phyloP scores from a whole-genome alignment of 2,888 invertebrate genomes.

The Theretra japonica region DNA sequence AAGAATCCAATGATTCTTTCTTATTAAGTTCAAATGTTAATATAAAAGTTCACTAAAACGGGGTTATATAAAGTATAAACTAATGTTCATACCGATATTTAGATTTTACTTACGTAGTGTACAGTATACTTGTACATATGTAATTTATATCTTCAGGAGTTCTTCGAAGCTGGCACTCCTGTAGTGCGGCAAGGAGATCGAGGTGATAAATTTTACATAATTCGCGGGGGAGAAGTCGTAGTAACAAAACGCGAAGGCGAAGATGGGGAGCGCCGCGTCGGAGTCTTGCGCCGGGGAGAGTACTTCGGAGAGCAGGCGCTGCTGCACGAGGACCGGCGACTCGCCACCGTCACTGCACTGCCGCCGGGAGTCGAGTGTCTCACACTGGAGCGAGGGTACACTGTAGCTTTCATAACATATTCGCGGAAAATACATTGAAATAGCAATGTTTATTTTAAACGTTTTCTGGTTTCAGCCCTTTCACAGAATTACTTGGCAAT shows the following conservation, averaged over 20 bases:
- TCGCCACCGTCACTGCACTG: slow-evolving; percentile 95
- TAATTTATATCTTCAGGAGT: slow-evolving; percentile 85
- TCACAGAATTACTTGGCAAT: slow-evolving; percentile 93
- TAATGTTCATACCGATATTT: too few relatives aligned
- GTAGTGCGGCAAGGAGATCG: slow-evolving; percentile 94
- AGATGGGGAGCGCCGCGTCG: slow-evolving; percentile 87
- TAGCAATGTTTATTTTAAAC: background rate
- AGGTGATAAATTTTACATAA: slow-evolving; percentile 96
- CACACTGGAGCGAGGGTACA: slow-evolving; percentile 92
- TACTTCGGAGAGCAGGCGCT: slow-evolving; percentile 96
- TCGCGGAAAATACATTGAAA: background rate
- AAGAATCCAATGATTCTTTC: too few relatives aligned
- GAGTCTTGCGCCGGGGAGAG: slow-evolving; percentile 89
- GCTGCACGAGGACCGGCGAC: slow-evolving; percentile 92
- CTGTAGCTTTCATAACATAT: background rate
- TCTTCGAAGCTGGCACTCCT: slow-evolving; percentile 90
- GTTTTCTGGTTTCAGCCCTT: slow-evolving; percentile 81
- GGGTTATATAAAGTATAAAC: too few relatives aligned
- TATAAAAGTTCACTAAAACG: too few relatives aligned
- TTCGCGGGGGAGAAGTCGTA: slow-evolving; percentile 92
- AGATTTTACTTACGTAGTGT: too few relatives aligned
- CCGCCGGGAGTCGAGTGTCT: slow-evolving; percentile 94
- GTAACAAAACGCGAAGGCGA: slow-evolving; percentile 87
- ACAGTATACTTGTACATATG: too few relatives aligned
- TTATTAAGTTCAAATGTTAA: too few relatives aligned